Evolutionary conservation across 2,797 vertebrate species (phyloP), one percentile per base, ranked within the genome.

Genomic region (Dendrocincla tyrannina): DNA sequence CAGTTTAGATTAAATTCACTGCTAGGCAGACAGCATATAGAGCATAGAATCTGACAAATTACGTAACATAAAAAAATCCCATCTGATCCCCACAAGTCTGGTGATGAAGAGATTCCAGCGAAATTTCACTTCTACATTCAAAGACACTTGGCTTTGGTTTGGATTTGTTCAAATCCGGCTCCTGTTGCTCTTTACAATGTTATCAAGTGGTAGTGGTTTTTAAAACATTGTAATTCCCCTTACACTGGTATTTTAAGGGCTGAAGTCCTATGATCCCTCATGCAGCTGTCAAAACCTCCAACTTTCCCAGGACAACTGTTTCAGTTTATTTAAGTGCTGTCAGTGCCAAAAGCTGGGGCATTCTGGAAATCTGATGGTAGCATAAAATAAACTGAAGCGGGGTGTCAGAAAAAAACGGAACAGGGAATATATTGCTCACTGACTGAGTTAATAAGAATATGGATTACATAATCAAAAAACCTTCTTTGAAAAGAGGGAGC

Each of bases 241-340:
- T 85, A 58, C 88, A 60, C 32, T 74, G 75, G 80, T 91, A 82
- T 95, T 96, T 96, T 86, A 87, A 4, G 16, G 91, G 80, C 83
- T 94, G 67, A 74, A 87, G 80, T 95, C 93, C 86, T 93, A 91
- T 89, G 88, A 86, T 94, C 76, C 80, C 59, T 95, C 81, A 82
- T 90, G 88, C 93, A 96, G 96, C 96, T 96, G 95, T 96, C 92
- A 96, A 96, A 97, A 96, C 94, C 85, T 96, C 92, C 85, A 81
- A 79, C 96, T 95, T 96, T 96, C 96, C 95, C 95, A 96, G 95
- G 93, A 94, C 91, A 96, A 95, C 94, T 53, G 56, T 79, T 93
- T 86, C 74, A 90, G 95, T 96, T 96, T 95, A 94, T 95, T 90
- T 95, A 96, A 96, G 94, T 42, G 16, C 52, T 86, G 44, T 60